These are phyloP conservation scores for Varanus komodoensis DNA, from an alignment of 2,113 vertebrate species.

Conservation along the genomic window DNA sequence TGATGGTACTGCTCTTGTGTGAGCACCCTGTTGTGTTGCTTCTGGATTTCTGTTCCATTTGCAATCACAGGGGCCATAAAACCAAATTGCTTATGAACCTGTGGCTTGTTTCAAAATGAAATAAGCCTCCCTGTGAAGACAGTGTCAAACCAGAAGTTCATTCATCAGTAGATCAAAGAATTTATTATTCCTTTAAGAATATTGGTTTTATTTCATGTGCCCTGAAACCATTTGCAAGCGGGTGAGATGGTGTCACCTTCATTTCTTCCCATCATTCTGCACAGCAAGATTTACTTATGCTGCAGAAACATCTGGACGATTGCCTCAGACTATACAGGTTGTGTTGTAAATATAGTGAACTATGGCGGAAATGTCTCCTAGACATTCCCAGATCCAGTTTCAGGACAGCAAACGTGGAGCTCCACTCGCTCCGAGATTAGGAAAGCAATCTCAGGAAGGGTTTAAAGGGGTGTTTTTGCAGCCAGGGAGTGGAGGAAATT, in stretches of 20 bases:
- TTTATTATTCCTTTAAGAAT: no score
- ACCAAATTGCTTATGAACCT: not conserved
- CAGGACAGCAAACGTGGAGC: no score
- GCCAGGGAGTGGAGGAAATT: no score
- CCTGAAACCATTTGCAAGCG: not conserved
- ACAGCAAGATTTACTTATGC: not conserved
- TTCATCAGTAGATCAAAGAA: not conserved
- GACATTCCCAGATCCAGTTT: no score
- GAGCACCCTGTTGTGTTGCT: constrained; percentile 3
- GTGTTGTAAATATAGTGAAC: not conserved
- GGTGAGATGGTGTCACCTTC: no score
- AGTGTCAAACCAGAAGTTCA: not conserved
- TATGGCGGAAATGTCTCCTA: not conserved
- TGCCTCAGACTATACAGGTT: not conserved
- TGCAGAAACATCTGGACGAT: not conserved
- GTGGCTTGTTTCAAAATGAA: not conserved
- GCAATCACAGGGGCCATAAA: not conserved
- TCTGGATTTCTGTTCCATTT: constrained; percentile 15
- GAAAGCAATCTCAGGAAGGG: no score
- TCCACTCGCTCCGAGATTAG: no score
- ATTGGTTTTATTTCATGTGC: not conserved
- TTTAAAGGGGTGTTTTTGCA: no score
- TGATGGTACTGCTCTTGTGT: not conserved
- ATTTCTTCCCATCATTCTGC: not conserved
- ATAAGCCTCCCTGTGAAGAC: not conserved